Evolutionary conservation across 2,113 vertebrate genomes (phyloP).

Genomic region (Chitala chitala): DNA sequence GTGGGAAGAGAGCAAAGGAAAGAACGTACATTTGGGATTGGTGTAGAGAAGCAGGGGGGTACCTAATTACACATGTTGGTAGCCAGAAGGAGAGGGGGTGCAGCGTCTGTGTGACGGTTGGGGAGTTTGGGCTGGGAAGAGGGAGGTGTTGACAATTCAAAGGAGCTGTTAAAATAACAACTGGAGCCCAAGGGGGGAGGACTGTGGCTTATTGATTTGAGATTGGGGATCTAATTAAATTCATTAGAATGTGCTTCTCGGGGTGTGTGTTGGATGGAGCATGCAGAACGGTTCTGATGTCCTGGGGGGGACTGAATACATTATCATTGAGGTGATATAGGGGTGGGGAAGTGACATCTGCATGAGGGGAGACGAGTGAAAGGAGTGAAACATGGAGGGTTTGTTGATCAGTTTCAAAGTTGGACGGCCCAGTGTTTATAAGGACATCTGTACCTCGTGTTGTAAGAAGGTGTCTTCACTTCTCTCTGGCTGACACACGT

Average conservation of each 20-base stretch:
- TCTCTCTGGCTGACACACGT: too few species aligned
- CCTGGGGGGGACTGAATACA: slow-evolving; percentile 32
- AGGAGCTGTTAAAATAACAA: slow-evolving; percentile 15
- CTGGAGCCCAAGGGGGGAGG: slow-evolving; percentile 19
- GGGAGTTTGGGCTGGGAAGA: slow-evolving; percentile 8
- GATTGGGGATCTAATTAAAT: slow-evolving; percentile 36
- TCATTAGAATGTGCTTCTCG: slow-evolving; percentile 2
- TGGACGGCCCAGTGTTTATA: too few species aligned
- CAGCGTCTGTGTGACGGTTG: slow-evolving; percentile 1
- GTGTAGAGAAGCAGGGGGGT: slow-evolving; percentile 25
- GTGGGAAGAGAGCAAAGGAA: neutral
- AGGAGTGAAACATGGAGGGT: too few species aligned
- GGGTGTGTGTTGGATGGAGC: neutral
- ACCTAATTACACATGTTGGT: slow-evolving; percentile 33
- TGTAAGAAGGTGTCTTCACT: too few species aligned
- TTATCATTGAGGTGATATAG: slow-evolving; percentile 29
- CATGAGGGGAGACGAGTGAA: neutral
- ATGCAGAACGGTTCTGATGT: too few species aligned
- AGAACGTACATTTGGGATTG: slow-evolving; percentile 11
- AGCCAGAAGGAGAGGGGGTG: slow-evolving; percentile 21
- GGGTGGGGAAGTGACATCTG: neutral
- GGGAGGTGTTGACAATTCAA: slow-evolving; percentile 10
- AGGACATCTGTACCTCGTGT: neutral
- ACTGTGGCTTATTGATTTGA: slow-evolving; percentile 32
- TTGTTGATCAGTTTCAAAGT: too few species aligned